Evolutionary conservation across 92 coral and sea anemone species (phyloP), one percentile per base, ranked within the genome.

Genomic region (Nematostella vectensis): DNA sequence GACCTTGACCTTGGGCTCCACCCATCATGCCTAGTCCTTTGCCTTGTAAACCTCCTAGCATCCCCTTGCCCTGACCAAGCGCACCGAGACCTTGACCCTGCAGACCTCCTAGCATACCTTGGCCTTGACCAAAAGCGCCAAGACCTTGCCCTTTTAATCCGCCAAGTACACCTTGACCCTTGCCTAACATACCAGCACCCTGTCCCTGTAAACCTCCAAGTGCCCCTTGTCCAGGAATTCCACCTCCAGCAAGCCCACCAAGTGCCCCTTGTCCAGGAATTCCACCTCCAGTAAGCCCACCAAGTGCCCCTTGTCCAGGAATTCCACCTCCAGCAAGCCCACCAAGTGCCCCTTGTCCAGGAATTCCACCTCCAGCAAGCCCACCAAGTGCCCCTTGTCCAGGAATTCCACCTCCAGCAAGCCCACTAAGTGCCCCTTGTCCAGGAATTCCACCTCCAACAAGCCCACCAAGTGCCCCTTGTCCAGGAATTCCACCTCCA

Each of bases 51-150:
- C 72, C 59, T 47, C 74, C 69, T 0, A 74, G 71, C 65, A 70
- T 56, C 42, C 80, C 82, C 79, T 67, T 61, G 2, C 81, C 96
- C 51, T 79, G 83, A 3, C 80, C 82, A 54, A 79, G 83, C n/a
- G 15, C 59, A 50, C 39, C 74, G 60, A 30, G 64, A 55, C 1
- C 66, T 21, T 80, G 81, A 15, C 65, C 77, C 63, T 79, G 89
- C 38, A 65, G 67, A 22, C 75, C 63, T 22, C 76, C 72, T 6
- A 73, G 47, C 77, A 72, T 68, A n/a, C 81, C 85, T 21, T 64
- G 25, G 1, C 94, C 96, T 48, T 88, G 87, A 8, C 83, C 85
- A 54, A 72, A 80, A 40, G 40, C 58, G 64, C 63, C 47, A 43
- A 33, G 9, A 0, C 79, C 85, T 31, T 70, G 75, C 2, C 60